Base-by-base conservation (phyloP, 2,797 vertebrate genomes). In the Epinephelus coioides region DNA sequence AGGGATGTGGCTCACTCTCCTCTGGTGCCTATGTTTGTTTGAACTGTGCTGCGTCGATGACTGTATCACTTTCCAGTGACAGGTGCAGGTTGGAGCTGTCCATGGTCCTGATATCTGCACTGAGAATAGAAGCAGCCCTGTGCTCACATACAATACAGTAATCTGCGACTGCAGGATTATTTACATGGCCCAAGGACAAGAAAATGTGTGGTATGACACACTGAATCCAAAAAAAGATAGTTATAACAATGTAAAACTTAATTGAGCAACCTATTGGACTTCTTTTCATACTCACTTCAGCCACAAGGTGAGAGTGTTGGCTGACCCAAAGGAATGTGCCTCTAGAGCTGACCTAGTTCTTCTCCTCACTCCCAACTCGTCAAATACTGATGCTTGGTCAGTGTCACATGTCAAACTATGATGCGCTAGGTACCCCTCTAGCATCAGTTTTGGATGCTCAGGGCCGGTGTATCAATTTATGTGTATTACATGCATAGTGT, bases 331-430 rank as follows among this genome's bases (percentile, higher is more conserved):
- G 55, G 30, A 64, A 25, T 46, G 9, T 8, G 47, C 65, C 47
- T 54, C 49, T 13, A 19, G 55, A 75, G 49, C 40, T 60, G 57
- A 67, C 49, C 64, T 63, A 69, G 1, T 71, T 83, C 18, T 19
- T 6, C 30, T 34, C 7, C 7, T 34, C 30, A 34, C 30, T 8
- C 30, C 30, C 30, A 34, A 34, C 30, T 8, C 1, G 6, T 34
- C 30, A 34, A 34, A 34, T 34, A 34, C 30, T 8, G 30, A 34
- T 8, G 6, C 30, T 34, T 34, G 30, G 30, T 6, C 7, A 34
- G 30, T 34, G 30, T 34, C 30, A 34, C 30, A 27, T 27, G 30
- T 34, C 30, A 34, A 6, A 8, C 7, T 34, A 34, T 34, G 30
- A 34, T 8, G 30, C 1, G 6, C 30, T 6, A 7, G 30, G 30